Base-by-base conservation (phyloP, 2,797 vertebrate species). In the Girardinus metallicus region DNA sequence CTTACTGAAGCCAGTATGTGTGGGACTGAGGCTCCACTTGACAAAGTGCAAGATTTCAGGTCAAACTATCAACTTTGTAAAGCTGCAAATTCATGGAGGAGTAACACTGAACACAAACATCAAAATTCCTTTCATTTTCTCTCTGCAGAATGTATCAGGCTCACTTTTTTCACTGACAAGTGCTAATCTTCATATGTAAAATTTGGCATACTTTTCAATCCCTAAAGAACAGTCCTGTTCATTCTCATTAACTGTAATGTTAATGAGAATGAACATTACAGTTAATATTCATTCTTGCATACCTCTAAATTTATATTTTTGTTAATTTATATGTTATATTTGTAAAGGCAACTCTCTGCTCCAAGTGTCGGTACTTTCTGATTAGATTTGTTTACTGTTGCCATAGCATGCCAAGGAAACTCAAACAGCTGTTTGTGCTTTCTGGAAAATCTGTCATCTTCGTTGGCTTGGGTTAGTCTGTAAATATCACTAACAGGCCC, bases 401-500 rank as follows among this genome's bases (percentile, higher is more conserved):
- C 26, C n/a, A 72, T 16, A 75, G 51, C 12, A 78, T 29, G 41
- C 43, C 70, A 66, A 75, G 79, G 73, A 82, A 83, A 62, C n/a
- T 81, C 79, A 78, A 87, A 82, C 73, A 84, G 39, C 68, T 76
- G 31, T 77, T n/a, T 46, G 49, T 76, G 79, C 78, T 76, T 75
- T 77, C 29, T 73, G 49, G 60, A 84, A 80, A 79, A 82, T 85
- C 31, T 80, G 44, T 74, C 57, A 70, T 73, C 83, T 83, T 85
- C 81, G 84, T 85, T 86, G 87, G 51, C 57, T 49, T 73, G 44
- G 18, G 9, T 76, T 23, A 2, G 49, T 85, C 49, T 74, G 76
- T 87, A 88, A 88, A 91, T 81, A 89, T 77, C 44, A 36, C 53
- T 34, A 85, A 77, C 68, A 73, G 16, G 72, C 81, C 86, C 86